A percentile compares a stretch with the other conserved stretches of the same genome.
phyloP scores from a whole-genome alignment of 1,140 invertebrate species.

The Drosophila funebris region DNA sequence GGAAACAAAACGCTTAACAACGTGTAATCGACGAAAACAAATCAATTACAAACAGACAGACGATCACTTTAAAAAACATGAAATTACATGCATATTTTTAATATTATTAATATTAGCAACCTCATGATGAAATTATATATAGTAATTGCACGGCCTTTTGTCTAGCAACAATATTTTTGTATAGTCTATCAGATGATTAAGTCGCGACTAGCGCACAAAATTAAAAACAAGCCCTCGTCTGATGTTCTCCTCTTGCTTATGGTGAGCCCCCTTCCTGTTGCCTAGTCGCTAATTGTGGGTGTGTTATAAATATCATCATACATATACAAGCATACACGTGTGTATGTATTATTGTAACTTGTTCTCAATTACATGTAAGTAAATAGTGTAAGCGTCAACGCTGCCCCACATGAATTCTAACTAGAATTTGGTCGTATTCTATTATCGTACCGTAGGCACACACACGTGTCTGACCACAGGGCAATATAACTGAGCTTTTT shows the following conservation, averaged over 20 bases:
- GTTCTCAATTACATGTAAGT: constrained; percentile 19
- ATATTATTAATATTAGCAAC: constrained; percentile 14
- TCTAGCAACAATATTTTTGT: constrained; percentile 21
- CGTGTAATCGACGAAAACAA: constrained; percentile 51
- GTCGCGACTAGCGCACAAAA: constrained; percentile 27
- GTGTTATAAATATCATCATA: constrained; percentile 14
- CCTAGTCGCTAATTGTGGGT: constrained; percentile 20
- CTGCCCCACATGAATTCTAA: too few relatives aligned
- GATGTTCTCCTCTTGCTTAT: too few relatives aligned
- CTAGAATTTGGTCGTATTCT: neutral
- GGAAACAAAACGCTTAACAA: constrained; percentile 57
- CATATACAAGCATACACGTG: too few relatives aligned
- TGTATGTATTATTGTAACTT: too few relatives aligned
- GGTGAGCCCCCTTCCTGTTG: too few relatives aligned
- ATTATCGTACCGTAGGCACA: constrained; percentile 1
- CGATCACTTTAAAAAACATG: constrained; percentile 33
- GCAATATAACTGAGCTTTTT: neutral
- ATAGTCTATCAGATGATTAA: constrained; percentile 49
- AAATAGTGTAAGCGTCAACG: constrained; percentile 11
- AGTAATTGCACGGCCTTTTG: constrained; percentile 51
- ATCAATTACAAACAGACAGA: constrained; percentile 52
- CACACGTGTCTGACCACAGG: constrained; percentile 17
- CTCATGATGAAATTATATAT: constrained; percentile 65
- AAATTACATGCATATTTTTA: constrained; percentile 31
- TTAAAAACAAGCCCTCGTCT: too few relatives aligned